Conservation (phyloP, 2,888 invertebrate genomes). For the Tachina grossa region DNA sequence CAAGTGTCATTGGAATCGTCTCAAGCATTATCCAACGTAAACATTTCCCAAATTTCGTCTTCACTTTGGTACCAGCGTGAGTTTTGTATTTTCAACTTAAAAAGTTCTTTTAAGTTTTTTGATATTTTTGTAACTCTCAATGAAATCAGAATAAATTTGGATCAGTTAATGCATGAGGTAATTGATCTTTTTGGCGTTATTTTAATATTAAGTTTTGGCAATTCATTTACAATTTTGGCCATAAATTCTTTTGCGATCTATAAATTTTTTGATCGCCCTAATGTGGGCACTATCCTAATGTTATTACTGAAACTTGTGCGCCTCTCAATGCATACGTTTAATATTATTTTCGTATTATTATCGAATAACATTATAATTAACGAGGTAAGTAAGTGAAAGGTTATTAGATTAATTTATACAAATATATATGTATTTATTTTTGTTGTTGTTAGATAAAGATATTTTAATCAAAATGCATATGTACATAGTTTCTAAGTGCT, state of each 20-base stretch:
- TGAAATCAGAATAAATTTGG: constrained; percentile 60
- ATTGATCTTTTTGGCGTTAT: constrained; percentile 57
- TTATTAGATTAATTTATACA: no score
- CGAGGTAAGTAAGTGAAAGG: constrained; percentile 68
- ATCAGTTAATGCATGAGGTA: constrained; percentile 52
- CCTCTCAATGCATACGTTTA: constrained; percentile 72
- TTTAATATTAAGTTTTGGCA: constrained; percentile 69
- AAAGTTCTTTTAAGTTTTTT: constrained; percentile 10
- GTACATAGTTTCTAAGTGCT: no score
- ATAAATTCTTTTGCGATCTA: constrained; percentile 71
- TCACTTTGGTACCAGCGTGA: constrained; percentile 67
- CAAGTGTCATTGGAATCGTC: not conserved
- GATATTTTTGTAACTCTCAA: constrained; percentile 61
- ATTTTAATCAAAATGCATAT: no score
- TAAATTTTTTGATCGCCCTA: constrained; percentile 62
- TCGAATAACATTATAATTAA: constrained; percentile 67
- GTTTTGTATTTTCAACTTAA: constrained; percentile 21
- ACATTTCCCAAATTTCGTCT: not conserved
- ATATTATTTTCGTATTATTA: constrained; percentile 66
- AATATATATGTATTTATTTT: no score
- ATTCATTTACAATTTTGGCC: constrained; percentile 65
- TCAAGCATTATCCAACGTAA: not conserved
- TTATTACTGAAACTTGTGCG: constrained; percentile 73
- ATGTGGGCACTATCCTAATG: constrained; percentile 17
- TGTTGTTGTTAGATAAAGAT: no score